Conservation (phyloP, 2,113 vertebrate genomes). For the Leucopsar rothschildi region DNA sequence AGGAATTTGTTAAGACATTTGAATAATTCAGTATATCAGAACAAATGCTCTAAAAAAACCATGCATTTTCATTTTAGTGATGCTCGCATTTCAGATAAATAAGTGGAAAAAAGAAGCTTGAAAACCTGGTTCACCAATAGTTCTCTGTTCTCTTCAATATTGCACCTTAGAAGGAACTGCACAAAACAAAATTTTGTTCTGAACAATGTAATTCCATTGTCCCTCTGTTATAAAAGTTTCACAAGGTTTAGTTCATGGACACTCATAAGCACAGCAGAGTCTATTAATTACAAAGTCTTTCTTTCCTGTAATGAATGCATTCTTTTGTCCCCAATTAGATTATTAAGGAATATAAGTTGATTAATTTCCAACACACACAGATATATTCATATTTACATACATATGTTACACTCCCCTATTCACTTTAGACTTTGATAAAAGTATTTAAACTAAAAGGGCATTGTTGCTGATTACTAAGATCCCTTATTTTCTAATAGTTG, state of each 20-base stretch:
- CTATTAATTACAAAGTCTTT: background rate
- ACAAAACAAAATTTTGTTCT: background rate
- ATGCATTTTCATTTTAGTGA: background rate
- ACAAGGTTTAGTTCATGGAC: background rate
- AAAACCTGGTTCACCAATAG: background rate
- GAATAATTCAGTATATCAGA: background rate
- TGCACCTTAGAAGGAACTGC: background rate
- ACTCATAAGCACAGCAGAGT: background rate
- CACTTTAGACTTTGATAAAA: background rate
- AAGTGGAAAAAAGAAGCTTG: background rate
- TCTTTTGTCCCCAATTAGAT: background rate
- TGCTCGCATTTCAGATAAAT: background rate
- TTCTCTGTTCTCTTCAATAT: fast-evolving
- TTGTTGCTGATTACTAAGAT: background rate
- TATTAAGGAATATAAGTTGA: background rate
- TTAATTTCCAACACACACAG: background rate
- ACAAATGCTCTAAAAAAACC: background rate
- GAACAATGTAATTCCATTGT: background rate
- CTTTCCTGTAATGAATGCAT: background rate
- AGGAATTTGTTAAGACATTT: background rate
- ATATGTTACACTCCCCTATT: background rate
- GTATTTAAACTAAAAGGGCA: background rate
- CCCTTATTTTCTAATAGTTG: background rate
- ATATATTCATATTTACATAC: background rate
- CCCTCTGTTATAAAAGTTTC: background rate